These are phyloP conservation scores for Dicrurus megarhynchus DNA, from an alignment of 2,113 vertebrate genomes.

Conservation along the genomic window DNA sequence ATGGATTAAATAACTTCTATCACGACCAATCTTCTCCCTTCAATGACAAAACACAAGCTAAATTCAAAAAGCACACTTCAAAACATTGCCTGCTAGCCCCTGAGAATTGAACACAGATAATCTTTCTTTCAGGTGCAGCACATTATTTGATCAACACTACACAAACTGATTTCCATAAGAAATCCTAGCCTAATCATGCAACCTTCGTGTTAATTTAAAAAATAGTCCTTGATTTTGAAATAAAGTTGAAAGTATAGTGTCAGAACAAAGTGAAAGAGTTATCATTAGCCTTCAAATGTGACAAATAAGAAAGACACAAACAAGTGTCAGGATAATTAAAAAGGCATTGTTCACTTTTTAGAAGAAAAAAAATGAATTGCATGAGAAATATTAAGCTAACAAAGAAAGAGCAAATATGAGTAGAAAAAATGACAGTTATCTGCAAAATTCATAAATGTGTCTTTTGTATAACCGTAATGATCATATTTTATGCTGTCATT, in stretches of 20 bases:
- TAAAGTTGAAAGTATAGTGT: constrained; percentile 65
- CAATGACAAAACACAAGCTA: constrained; percentile 32
- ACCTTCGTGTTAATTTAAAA: constrained; percentile 54
- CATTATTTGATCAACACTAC: constrained; percentile 48
- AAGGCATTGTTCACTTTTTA: constrained; percentile 75
- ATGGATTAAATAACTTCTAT: constrained; percentile 5
- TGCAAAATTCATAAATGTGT: constrained; percentile 92
- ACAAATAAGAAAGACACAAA: constrained; percentile 77
- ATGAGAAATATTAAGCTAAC: constrained; percentile 84
- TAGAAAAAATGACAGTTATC: constrained; percentile 88
- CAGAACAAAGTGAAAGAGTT: constrained; percentile 69
- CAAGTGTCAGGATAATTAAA: constrained; percentile 80
- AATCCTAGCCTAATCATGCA: constrained; percentile 56
- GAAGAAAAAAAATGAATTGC: constrained; percentile 77
- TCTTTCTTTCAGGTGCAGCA: constrained; percentile 44
- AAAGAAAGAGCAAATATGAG: constrained; percentile 84
- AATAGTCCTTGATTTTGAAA: constrained; percentile 65
- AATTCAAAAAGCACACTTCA: constrained; percentile 46
- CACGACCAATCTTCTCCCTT: constrained; percentile 22
- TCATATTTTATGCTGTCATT: constrained; percentile 88
- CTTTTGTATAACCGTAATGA: constrained; percentile 90
- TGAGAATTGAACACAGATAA: constrained; percentile 39
- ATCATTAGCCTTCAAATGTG: constrained; percentile 73
- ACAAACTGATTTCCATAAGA: constrained; percentile 58
- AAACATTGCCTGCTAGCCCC: constrained; percentile 35